Evolutionary conservation across 2,888 invertebrate genomes (phyloP).

Genomic region (Ceriagrion tenellum): DNA sequence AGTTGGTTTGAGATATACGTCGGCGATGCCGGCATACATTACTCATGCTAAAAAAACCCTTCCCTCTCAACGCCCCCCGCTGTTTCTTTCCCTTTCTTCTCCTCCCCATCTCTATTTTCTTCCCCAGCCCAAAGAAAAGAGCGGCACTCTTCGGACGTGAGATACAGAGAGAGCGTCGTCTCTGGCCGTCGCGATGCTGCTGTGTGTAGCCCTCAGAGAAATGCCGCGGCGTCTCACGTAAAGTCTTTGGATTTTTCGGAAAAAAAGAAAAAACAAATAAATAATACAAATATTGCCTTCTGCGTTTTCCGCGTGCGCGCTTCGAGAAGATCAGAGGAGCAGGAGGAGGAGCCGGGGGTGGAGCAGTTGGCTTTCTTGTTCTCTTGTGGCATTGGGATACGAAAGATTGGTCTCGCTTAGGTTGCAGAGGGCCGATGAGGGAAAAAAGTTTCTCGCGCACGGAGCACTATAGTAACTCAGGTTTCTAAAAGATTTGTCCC

Average conservation of each 20-base stretch:
- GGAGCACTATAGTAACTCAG: neutral
- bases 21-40: conserved; percentile 7
- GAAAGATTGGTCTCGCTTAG: neutral
- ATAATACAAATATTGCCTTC: neutral
- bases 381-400: neutral
- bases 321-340: neutral
- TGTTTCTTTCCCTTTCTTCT: neutral
- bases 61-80: neutral
- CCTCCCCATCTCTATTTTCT: neutral
- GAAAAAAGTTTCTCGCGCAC: neutral
- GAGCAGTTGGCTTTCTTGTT: neutral
- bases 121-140: neutral
- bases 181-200: neutral
- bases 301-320: too few species aligned
- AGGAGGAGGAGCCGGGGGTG: neutral
- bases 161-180: neutral
- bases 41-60: neutral
- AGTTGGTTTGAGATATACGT: neutral
- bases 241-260: neutral
- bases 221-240: neutral
- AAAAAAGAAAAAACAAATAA: neutral
- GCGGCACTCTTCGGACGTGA: neutral
- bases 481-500: neutral
- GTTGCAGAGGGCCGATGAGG: neutral
- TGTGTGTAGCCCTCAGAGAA: neutral